phyloP scores from a whole-genome alignment of 1,140 invertebrate genomes.

The Stegodyphus dumicola region DNA sequence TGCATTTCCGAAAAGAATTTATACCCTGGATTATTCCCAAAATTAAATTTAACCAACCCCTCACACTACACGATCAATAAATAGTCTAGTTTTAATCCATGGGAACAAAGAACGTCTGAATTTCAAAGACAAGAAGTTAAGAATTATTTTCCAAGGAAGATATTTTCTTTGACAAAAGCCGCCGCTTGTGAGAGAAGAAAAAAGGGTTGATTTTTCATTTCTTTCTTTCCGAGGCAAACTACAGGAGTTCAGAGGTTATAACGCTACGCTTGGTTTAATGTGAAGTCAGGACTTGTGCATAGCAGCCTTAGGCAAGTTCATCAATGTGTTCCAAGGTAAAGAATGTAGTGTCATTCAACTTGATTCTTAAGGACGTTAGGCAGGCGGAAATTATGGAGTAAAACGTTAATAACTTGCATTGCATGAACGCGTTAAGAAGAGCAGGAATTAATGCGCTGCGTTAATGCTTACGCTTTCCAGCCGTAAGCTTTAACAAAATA shows the following conservation, averaged over 20 bases:
- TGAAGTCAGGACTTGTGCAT: constrained; percentile 8
- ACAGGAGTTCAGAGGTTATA: constrained; percentile 41
- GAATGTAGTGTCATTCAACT: constrained; percentile 57
- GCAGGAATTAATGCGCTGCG: background rate
- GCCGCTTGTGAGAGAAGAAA: no score
- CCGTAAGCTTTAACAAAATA: no score
- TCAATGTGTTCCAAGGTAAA: constrained; percentile 37
- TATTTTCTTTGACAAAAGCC: background rate
- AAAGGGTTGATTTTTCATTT: background rate
- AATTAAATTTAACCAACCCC: no score
- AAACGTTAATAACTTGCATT: constrained; percentile 38
- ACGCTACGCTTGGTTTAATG: constrained; percentile 42
- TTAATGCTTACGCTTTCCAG: background rate
- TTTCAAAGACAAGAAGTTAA: no score
- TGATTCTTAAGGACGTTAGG: constrained; percentile 40
- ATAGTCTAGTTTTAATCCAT: no score
- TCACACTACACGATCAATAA: no score
- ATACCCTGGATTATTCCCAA: no score
- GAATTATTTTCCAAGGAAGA: no score
- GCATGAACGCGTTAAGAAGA: constrained; percentile 29
- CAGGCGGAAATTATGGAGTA: constrained; percentile 34
- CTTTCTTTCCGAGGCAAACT: constrained; percentile 13
- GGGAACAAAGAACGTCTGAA: no score
- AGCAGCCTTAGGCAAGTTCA: constrained; percentile 20
- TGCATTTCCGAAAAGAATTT: no score